These are phyloP conservation scores for Megaceryle maxima DNA, from an alignment of 2,113 vertebrate genomes.

Conservation along the genomic window DNA sequence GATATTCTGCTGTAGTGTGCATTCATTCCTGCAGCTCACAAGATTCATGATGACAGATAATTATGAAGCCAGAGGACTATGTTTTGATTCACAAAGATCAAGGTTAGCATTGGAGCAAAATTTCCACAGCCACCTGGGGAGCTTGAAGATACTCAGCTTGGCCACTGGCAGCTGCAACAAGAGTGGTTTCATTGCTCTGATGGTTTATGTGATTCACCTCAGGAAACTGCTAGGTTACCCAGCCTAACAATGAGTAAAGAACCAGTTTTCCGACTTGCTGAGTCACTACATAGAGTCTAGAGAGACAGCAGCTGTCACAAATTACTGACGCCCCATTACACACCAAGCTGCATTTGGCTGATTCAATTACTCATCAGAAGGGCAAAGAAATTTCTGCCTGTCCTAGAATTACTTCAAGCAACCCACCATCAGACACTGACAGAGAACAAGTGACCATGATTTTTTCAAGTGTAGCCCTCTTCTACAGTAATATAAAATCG, in stretches of 20 bases:
- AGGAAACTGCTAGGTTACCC: neutral
- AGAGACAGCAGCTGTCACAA: slow-evolving; percentile 52
- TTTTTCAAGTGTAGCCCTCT: neutral
- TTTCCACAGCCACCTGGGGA: fast-evolving
- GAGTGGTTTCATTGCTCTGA: neutral
- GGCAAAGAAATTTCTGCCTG: slow-evolving; percentile 8
- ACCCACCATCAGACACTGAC: neutral
- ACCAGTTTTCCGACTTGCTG: neutral
- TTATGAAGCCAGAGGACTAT: neutral
- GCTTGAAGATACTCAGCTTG: neutral
- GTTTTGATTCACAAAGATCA: neutral
- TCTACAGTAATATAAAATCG: neutral
- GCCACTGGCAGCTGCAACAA: neutral
- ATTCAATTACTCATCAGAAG: slow-evolving; percentile 33
- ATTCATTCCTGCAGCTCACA: neutral
- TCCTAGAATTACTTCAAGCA: slow-evolving; percentile 27
- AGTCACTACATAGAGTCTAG: neutral
- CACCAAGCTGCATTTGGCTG: slow-evolving; percentile 38
- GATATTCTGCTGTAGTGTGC: neutral
- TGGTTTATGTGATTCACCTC: neutral
- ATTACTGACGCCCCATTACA: slow-evolving; percentile 48
- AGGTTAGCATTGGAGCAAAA: neutral
- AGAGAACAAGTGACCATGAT: neutral
- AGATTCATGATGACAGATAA: neutral
- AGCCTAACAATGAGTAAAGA: slow-evolving; percentile 2